A percentile compares a stretch with the other conserved stretches of the same genome.
phyloP scores from a whole-genome alignment of 2,888 invertebrate species.

The Itoplectis maculator region DNA sequence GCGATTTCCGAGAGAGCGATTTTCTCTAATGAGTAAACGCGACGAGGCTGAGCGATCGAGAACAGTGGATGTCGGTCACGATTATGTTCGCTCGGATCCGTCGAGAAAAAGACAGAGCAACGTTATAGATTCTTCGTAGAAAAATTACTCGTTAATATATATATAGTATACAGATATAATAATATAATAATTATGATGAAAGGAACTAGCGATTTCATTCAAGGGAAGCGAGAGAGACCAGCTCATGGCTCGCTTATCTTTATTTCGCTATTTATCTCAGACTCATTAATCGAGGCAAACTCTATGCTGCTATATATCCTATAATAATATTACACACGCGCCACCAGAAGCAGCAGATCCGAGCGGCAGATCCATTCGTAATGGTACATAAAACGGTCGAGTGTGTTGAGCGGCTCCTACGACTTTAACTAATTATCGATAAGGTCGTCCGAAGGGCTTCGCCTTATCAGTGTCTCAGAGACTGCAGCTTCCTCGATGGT shows the following conservation, averaged over 20 bases:
- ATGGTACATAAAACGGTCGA: slow-evolving; percentile 12
- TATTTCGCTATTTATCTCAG: slow-evolving; percentile 55
- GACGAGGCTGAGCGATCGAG: background rate
- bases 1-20: slow-evolving; percentile 11
- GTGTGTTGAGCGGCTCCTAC: background rate
- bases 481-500: background rate
- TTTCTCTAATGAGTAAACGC: background rate
- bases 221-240: background rate
- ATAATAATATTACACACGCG: slow-evolving; percentile 21
- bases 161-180: background rate
- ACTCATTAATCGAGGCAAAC: slow-evolving; percentile 51
- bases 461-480: slow-evolving; percentile 14
- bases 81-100: background rate
- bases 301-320: slow-evolving; percentile 21
- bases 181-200: slow-evolving; percentile 34
- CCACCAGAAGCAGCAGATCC: slow-evolving; percentile 8
- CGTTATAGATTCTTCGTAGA: background rate
- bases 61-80: slow-evolving; percentile 5
- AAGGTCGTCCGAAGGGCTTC: slow-evolving; percentile 48
- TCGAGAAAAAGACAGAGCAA: too few species aligned
- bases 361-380: slow-evolving; percentile 38
- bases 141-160: background rate
- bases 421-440: slow-evolving; percentile 55
- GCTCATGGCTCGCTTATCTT: slow-evolving; percentile 32
- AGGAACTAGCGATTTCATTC: slow-evolving; percentile 24